Evolutionary conservation across 2,797 vertebrate genomes (phyloP).

Genomic region (Pteropus rufus): DNA sequence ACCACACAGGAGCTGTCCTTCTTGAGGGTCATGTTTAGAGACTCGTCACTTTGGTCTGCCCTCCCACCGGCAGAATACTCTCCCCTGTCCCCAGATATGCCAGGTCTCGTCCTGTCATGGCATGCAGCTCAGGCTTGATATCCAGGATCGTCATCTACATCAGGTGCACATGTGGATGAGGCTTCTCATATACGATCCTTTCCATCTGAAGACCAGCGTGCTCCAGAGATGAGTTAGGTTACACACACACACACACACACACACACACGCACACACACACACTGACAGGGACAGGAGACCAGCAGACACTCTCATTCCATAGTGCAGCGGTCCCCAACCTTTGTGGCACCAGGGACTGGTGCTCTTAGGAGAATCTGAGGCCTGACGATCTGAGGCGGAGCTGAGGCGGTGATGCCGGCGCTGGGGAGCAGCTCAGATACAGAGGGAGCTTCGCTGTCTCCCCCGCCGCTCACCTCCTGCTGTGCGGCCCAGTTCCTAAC

Average conservation of each 20-base stretch:
- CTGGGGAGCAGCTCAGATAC: too few species aligned
- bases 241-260: too few species aligned
- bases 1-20: neutral
- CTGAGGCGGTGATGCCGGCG: too few species aligned
- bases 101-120: rapidly evolving
- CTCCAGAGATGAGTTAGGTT: too few species aligned
- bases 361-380: too few species aligned
- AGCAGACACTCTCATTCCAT: neutral
- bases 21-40: neutral
- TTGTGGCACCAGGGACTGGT: too few species aligned
- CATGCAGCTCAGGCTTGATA: neutral
- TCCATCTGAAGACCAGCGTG: neutral
- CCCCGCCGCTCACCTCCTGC: too few species aligned
- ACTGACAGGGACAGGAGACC: neutral
- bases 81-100: neutral
- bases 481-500: too few species aligned
- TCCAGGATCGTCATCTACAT: rapidly evolving
- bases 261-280: too few species aligned
- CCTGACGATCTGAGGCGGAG: too few species aligned
- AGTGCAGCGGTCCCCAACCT: too few species aligned
- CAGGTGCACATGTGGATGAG: rapidly evolving
- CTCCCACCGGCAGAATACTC: neutral
- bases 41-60: neutral
- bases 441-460: too few species aligned
- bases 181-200: neutral